Base-by-base conservation (phyloP, 2,888 invertebrate genomes). In the Priocnemis perturbator region DNA sequence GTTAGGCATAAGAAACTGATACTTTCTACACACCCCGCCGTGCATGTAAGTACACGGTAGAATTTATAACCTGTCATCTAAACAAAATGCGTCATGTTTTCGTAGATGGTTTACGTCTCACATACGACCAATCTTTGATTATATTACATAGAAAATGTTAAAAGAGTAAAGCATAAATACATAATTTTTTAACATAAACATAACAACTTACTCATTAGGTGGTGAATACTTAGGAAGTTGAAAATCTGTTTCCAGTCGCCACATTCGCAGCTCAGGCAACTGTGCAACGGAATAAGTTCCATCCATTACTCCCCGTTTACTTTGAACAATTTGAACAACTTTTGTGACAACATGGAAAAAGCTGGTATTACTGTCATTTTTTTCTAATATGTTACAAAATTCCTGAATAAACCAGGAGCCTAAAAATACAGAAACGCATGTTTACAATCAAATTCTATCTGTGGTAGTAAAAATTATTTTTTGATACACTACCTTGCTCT, bases 361-460 rank as follows among this genome's bases (percentile, higher is more conserved):
- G 4, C 71, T 65, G 1, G 76, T 20, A 5, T 57, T 52, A 9
- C 23, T 58, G 5, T 60, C 63, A 47, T 23, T 60, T 17, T 4
- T 63, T 55, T 73, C 68, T 30, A 85, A 56, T 3, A 77, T 64
- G 30, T 77, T 69, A 60, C 85, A 85, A n/a, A 85, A 59, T 15
- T 73, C 78, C 55, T 83, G 83, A 26, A 85, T 83, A 26, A 85
- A 85, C 85, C 85, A 85, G 0, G 86, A 78, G 3, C 85, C 85
- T 85, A 23, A 62, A 60, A 50, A 56, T 37, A 14, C 14, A 60
- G 19, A 52, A 3, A 20, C 50, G 60, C 44, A 21, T 50, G 5
- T 21, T 21, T 44, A 53, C 14, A 19, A 9, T 21, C 55, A 63
- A 37, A 37, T 7, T 11, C 47, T 23, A 26, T 3, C 30, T 20